phyloP scores from a whole-genome alignment of 64 coral and sea anemone species.

The Actinia equina region DNA sequence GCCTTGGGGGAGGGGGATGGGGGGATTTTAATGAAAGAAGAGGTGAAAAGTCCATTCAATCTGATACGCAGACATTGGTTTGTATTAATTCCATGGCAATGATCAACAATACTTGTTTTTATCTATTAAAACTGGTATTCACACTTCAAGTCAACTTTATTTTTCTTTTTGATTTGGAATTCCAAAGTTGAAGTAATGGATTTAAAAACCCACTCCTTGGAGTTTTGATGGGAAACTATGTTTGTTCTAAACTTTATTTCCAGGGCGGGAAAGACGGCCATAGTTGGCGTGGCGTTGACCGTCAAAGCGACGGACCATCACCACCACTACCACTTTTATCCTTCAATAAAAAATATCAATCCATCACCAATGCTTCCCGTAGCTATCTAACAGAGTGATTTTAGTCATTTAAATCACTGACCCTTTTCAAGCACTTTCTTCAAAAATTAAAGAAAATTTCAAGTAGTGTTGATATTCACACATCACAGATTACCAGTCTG shows the following conservation, averaged over 20 bases:
- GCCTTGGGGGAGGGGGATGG: too few species aligned
- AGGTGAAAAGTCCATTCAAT: not conserved
- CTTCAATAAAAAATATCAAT: not conserved
- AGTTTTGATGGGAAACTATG: not conserved
- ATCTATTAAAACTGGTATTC: not conserved
- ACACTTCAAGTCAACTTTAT: not conserved
- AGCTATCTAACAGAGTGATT: not conserved
- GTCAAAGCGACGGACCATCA: not conserved
- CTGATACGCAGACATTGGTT: not conserved
- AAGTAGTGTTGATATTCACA: not conserved
- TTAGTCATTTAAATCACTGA: not conserved
- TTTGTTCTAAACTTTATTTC: too few species aligned
- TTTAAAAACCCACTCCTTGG: not conserved
- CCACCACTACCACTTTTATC: not conserved
- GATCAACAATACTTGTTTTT: not conserved
- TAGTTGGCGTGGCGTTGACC: too few species aligned
- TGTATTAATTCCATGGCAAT: not conserved
- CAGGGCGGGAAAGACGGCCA: too few species aligned
- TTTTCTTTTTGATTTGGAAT: not conserved
- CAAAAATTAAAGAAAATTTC: not conserved
- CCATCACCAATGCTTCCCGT: too few species aligned
- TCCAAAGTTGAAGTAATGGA: not conserved
- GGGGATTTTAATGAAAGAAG: too few species aligned
- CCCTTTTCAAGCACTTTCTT: not conserved
- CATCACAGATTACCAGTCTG: not conserved